Conservation (phyloP, 2,888 invertebrate species). For the Geotrupes spiniger region DNA sequence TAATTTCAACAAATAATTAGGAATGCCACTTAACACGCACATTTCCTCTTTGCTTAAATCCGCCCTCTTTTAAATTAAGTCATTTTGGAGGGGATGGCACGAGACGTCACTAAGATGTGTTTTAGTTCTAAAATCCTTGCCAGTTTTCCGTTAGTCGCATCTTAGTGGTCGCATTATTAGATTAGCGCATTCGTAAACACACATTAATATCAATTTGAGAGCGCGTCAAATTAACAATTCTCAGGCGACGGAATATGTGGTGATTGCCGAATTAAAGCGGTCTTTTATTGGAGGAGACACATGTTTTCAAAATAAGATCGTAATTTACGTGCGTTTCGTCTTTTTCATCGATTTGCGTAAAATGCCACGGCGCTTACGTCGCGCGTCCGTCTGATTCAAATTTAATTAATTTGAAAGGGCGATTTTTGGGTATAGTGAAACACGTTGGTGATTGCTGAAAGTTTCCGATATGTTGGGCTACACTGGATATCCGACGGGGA, state of each 20-base stretch:
- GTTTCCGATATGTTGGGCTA: constrained; percentile 34
- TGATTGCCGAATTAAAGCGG: constrained; percentile 26
- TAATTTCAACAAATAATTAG: constrained; percentile 34
- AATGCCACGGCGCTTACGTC: background rate
- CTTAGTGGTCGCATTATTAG: constrained; percentile 41
- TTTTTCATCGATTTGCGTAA: background rate
- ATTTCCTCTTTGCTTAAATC: constrained; percentile 33
- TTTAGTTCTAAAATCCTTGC: constrained; percentile 41
- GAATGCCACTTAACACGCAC: constrained; percentile 34
- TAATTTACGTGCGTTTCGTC: background rate
- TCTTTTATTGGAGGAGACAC: constrained; percentile 26
- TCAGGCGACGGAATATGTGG: constrained; percentile 16
- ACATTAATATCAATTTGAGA: constrained; percentile 46
- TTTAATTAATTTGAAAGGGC: too few species aligned
- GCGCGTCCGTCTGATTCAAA: background rate
- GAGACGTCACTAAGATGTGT: constrained; percentile 38
- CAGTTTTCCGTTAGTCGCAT: constrained; percentile 41
- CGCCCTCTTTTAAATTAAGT: constrained; percentile 44
- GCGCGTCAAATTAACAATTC: constrained; percentile 35
- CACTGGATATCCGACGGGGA: constrained; percentile 33
- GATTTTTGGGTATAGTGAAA: too few species aligned
- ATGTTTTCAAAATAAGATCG: constrained; percentile 23
- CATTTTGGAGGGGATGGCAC: constrained; percentile 35
- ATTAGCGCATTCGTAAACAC: constrained; percentile 44
- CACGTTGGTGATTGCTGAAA: background rate